phyloP scores from a whole-genome alignment of 2,797 vertebrate genomes.

The Muscicapa comitata region DNA sequence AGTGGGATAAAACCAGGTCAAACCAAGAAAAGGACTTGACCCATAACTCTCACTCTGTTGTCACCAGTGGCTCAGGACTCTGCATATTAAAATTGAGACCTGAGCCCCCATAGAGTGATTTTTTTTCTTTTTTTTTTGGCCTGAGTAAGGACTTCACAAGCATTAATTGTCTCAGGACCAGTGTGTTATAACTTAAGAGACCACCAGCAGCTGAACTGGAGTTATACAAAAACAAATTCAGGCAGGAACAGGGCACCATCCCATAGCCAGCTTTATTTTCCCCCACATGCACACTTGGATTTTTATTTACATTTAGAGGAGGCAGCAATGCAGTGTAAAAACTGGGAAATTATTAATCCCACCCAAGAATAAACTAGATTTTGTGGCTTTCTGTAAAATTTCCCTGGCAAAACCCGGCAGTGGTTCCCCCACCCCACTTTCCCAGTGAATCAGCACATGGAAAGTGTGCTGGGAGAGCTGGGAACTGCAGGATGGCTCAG shows the following conservation, averaged over 20 bases:
- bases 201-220: neutral
- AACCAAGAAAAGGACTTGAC: neutral
- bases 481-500: rapidly evolving
- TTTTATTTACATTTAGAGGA: neutral
- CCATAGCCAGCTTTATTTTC: neutral
- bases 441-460: neutral
- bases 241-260: neutral
- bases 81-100: neutral
- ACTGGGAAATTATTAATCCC: neutral
- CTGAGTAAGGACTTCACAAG: neutral
- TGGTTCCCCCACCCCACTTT: neutral
- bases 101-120: neutral
- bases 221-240: neutral
- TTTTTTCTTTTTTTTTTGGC: neutral
- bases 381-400: neutral
- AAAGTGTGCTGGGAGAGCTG: neutral
- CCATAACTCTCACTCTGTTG: neutral
- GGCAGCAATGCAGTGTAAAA: neutral
- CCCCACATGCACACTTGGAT: neutral
- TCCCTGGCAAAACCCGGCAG: neutral
- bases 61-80: neutral
- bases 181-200: neutral
- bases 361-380: neutral
- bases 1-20: slow-evolving; percentile 22
- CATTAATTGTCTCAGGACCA: neutral